A percentile compares a stretch with the other conserved stretches of the same genome.
Conservation (phyloP, 2,888 invertebrate genomes). For the Zhengitettix transpicula region DNA sequence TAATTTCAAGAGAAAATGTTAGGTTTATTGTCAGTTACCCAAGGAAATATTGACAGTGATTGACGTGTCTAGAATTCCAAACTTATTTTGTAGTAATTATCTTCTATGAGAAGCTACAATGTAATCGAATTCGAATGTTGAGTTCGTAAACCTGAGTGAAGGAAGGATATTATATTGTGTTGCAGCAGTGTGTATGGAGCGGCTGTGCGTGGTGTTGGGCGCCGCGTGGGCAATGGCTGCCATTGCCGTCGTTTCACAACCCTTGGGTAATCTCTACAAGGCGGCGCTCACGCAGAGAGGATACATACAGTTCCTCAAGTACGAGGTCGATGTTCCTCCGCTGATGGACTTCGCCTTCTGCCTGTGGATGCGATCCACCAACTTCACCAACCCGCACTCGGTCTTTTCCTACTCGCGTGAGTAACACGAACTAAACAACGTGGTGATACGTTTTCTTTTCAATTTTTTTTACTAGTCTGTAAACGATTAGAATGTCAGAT, state of each 20-base stretch:
- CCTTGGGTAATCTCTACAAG: constrained; percentile 32
- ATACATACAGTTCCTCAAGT: constrained; percentile 39
- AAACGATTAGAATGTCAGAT: too few species aligned
- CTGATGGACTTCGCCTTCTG: constrained; percentile 36
- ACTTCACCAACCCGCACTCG: constrained; percentile 32
- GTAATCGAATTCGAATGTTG: too few species aligned
- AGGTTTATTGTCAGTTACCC: too few species aligned
- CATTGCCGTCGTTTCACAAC: constrained; percentile 10
- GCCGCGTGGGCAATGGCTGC: neutral
- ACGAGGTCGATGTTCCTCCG: constrained; percentile 31
- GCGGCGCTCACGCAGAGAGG: constrained; percentile 47
- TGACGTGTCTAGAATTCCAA: too few species aligned
- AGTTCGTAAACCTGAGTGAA: neutral
- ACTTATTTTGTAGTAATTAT: too few species aligned
- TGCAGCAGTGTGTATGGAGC: neutral
- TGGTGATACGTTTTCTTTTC: too few species aligned
- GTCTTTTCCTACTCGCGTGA: constrained; percentile 38
- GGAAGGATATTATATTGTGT: neutral
- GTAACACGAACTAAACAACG: constrained; percentile 17
- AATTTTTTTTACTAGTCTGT: too few species aligned
- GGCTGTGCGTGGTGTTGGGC: neutral
- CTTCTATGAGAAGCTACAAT: too few species aligned
- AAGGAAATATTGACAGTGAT: too few species aligned
- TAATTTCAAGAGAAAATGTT: too few species aligned
- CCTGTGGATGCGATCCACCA: constrained; percentile 33